Base-by-base conservation (phyloP, 2,797 vertebrate genomes). In the Macroramphosus scolopax region DNA sequence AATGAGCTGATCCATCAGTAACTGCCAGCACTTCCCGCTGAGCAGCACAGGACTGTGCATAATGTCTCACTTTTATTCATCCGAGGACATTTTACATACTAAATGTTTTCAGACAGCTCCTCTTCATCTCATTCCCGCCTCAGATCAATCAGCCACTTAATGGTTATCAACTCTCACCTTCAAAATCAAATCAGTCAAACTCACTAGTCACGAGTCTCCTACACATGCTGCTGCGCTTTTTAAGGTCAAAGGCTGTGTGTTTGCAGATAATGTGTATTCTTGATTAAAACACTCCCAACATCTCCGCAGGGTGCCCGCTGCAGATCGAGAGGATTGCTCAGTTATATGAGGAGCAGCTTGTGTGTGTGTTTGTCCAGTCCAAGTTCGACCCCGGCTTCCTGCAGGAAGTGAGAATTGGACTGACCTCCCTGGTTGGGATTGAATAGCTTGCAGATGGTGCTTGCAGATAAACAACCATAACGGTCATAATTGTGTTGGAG, bases 371-470 rank as follows among this genome's bases (percentile, higher is more conserved):
- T 13, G 28, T 63, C 18, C 63, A 51, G 29, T 65, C 51, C 63
- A 3, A 44, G 32, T 52, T 52, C 43, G 32, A 32, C 32, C 45
- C 52, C 15, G 15, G 63, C 64, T 80, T 84, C 78, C 81, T 73
- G 77, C 49, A 69, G 83, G 78, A 86, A 83, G 74, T 39, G 57
- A 61, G 77, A 77, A 78, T 57, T 68, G 66, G 51, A 55, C 63
- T 76, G 77, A 73, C 72, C 81, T 78, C 66, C 50, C 38, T 53
- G 52, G 67, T 71, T 66, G 58, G 41, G 65, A 67, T 36, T 41
- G 53, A 65, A 58, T 13, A 24, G 61, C 25, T 63, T 48, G 58
- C 79, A 78, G 78, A 82, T 80, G 77, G 66, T 1, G 61, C 63
- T 51, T 25, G 24, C 33, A 71, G 82, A 84, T 82, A 80, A 75